Evolutionary conservation across 2,888 invertebrate genomes (phyloP), one percentile per base, ranked within the genome.

Genomic region (Catocala nupta): DNA sequence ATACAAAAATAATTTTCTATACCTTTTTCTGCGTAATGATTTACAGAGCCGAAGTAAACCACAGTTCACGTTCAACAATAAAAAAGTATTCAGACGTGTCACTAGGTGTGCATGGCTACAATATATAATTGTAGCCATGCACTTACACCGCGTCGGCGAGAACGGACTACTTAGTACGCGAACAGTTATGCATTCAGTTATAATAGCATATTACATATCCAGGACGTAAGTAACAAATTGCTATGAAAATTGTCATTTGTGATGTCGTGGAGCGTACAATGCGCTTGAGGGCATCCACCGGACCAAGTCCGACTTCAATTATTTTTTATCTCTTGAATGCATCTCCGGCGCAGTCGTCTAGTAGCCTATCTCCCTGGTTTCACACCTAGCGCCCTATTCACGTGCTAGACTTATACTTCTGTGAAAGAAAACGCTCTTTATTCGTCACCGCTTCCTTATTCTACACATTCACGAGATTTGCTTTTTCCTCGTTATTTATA

Each of bases 321-420:
- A 86, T 88, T 87, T 85, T 84, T 88, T 89, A 89, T 89, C 88
- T 85, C 73, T 71, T 86, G 88, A 87, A 87, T 86, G 86, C 86
- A 88, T 89, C 88, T 88, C 83, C 59, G 54, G 66, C 63, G 68
- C 72, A 74, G 77, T 73, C 81, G 73, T 78, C 77, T 77, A 61
- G 72, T 75, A 67, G 70, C 81, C 81, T 86, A 86, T 88, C 88
- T 88, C 79, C 69, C 66, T 64, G 63, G 78, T 75, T 89, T 89
- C 85, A 84, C 89, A 88, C 89, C 83, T 86, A 73, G 74, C 73
- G 65, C 65, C 64, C 84, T 78, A 82, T 89, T 88, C 87, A 88
- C 52, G 68, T 58, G 55, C 66, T 68, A 70, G 65, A 77, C 76
- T 80, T 81, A 74, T 71, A 68, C 65, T 73, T 80, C 71, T 80